A percentile compares a stretch with the other conserved stretches of the same genome.
These are phyloP conservation scores for Schrankia costaestrigalis DNA, from an alignment of 2,888 invertebrate species.

Conservation along the genomic window DNA sequence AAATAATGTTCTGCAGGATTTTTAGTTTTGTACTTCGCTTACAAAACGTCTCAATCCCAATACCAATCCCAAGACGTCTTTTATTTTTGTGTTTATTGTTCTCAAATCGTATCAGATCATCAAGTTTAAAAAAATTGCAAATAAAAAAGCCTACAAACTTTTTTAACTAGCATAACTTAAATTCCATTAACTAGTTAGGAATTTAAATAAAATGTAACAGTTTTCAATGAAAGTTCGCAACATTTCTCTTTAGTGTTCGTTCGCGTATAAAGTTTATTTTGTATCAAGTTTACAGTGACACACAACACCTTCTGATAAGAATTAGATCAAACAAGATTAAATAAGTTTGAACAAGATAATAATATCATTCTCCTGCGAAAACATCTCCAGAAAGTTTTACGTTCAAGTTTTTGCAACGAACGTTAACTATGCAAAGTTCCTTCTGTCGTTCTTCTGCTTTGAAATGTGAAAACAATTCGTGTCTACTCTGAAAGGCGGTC, in stretches of 20 bases:
- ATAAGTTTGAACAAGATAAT: slow-evolving; percentile 31
- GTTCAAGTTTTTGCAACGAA: slow-evolving; percentile 40
- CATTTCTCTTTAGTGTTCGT: neutral
- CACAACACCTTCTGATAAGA: slow-evolving; percentile 13
- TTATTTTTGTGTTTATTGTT: no score
- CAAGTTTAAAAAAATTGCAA: no score
- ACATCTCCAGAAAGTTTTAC: slow-evolving; percentile 33
- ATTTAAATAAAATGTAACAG: no score
- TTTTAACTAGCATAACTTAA: no score
- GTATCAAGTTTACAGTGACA: slow-evolving; percentile 8
- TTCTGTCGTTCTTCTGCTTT: slow-evolving; percentile 40
- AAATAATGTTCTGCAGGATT: no score
- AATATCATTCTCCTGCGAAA: slow-evolving; percentile 33
- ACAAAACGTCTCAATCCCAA: no score
- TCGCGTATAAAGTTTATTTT: slow-evolving; percentile 9
- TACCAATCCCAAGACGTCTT: no score
- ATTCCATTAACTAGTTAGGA: no score
- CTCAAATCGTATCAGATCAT: no score
- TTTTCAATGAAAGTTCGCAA: neutral
- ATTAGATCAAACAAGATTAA: slow-evolving; percentile 24
- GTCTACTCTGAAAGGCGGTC: slow-evolving; percentile 42
- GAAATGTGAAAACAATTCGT: slow-evolving; percentile 53
- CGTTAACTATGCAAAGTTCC: slow-evolving; percentile 50
- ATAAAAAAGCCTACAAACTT: no score
- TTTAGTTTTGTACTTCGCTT: no score